Conservation (phyloP, 2,888 invertebrate species). For the Dione juno region DNA sequence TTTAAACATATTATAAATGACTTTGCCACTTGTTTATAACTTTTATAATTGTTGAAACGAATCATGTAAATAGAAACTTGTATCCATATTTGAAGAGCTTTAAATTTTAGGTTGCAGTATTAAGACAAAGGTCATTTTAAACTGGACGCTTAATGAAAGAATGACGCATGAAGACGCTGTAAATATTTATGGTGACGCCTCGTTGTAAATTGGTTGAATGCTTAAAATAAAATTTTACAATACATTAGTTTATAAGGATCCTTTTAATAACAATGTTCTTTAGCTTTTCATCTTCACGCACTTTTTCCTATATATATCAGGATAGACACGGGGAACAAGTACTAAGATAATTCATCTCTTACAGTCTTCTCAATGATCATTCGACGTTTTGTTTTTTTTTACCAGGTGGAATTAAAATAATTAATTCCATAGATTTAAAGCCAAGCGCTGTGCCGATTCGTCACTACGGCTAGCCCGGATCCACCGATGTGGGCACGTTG, state of each 20-base stretch:
- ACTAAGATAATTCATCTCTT: too few species aligned
- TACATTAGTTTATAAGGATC: slow-evolving; percentile 55
- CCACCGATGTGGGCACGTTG: too few species aligned
- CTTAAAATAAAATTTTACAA: slow-evolving; percentile 59
- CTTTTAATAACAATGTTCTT: too few species aligned
- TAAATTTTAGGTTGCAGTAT: background rate
- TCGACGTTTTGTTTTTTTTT: too few species aligned
- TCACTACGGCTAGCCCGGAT: too few species aligned
- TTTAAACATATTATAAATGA: slow-evolving; percentile 70
- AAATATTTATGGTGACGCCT: slow-evolving; percentile 47
- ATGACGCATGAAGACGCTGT: slow-evolving; percentile 42
- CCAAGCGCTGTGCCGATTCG: too few species aligned
- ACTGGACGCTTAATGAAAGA: slow-evolving; percentile 51
- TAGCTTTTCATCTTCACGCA: too few species aligned
- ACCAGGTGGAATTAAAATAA: too few species aligned
- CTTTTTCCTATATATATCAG: too few species aligned
- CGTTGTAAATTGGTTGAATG: slow-evolving; percentile 57
- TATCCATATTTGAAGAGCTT: slow-evolving; percentile 51
- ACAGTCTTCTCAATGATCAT: too few species aligned
- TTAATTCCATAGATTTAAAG: too few species aligned
- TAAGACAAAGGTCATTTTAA: slow-evolving; percentile 44
- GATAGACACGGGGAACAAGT: too few species aligned
- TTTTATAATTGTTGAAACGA: slow-evolving; percentile 72
- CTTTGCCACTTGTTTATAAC: slow-evolving; percentile 68
- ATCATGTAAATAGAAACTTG: slow-evolving; percentile 60